Evolutionary conservation across 2,113 vertebrate species (phyloP).

Genomic region (Sakesphorus luctuosus): DNA sequence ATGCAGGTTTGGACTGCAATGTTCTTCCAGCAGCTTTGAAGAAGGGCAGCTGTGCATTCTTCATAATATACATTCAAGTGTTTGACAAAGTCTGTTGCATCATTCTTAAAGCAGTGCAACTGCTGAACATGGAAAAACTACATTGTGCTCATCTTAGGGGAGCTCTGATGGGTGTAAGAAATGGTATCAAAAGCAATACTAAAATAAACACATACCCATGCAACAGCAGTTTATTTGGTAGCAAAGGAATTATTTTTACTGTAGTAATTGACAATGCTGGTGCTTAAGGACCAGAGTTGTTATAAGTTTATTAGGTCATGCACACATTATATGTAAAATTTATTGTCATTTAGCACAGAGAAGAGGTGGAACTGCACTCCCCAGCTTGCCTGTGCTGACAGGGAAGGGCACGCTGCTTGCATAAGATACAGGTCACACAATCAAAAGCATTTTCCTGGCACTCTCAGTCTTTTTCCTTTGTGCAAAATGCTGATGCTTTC

Average conservation of each 20-base stretch:
- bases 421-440: background rate
- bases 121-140: background rate
- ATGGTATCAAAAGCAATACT: background rate
- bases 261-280: background rate
- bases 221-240: background rate
- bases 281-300: background rate
- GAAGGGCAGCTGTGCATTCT: background rate
- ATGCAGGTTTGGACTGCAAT: background rate
- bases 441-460: background rate
- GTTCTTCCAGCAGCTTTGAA: background rate
- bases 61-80: background rate
- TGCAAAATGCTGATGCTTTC: constrained; percentile 11
- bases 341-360: background rate
- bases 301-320: background rate
- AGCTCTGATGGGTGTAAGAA: background rate
- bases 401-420: background rate
- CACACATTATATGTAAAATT: background rate
- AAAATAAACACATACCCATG: background rate
- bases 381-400: background rate
- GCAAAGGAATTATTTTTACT: background rate
- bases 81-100: background rate
- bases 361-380: background rate
- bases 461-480: background rate
- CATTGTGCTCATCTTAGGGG: background rate
- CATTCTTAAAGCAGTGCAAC: background rate